Percentiles rank a stretch among this genome's conserved stretches.
Evolutionary conservation across 2,888 invertebrate species (phyloP).

Genomic region (Quadroppia sp.): DNA sequence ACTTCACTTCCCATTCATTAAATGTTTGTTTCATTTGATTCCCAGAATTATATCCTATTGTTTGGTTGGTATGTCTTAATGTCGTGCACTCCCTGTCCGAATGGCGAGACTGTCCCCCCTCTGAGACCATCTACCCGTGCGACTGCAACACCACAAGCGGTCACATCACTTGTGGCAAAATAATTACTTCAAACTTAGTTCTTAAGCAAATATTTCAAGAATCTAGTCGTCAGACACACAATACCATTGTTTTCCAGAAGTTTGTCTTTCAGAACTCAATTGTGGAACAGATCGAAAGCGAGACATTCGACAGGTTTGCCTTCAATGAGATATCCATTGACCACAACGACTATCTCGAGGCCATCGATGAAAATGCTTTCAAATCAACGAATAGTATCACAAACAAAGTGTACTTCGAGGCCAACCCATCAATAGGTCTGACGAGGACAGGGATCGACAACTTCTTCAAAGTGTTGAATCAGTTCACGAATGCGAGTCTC

Average conservation of each 20-base stretch:
- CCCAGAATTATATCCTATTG: not conserved
- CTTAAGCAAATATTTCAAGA: conserved; percentile 35
- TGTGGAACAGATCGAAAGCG: not conserved
- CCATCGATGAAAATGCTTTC: conserved; percentile 2
- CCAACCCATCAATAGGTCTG: conserved; percentile 7
- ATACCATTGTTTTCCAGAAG: not conserved
- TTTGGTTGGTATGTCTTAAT: not conserved
- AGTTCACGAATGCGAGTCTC: conserved; percentile 10
- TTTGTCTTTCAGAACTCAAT: conserved; percentile 28
- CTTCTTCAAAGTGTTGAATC: conserved; percentile 14
- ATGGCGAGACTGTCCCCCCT: not conserved
- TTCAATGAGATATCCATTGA: not conserved
- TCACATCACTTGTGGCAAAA: conserved; percentile 14
- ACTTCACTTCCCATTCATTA: no score
- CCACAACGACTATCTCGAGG: conserved; percentile 18
- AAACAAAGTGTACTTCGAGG: conserved; percentile 7
- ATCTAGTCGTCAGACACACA: conserved; percentile 25
- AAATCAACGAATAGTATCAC: conserved; percentile 13
- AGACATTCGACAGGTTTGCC: not conserved
- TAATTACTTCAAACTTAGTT: not conserved
- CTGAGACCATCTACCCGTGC: not conserved
- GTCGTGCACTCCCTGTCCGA: not conserved
- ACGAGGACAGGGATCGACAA: not conserved
- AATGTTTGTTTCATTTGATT: no score
- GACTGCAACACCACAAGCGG: not conserved